phyloP scores from a whole-genome alignment of 2,113 vertebrate genomes.

The Heptranchias perlo region DNA sequence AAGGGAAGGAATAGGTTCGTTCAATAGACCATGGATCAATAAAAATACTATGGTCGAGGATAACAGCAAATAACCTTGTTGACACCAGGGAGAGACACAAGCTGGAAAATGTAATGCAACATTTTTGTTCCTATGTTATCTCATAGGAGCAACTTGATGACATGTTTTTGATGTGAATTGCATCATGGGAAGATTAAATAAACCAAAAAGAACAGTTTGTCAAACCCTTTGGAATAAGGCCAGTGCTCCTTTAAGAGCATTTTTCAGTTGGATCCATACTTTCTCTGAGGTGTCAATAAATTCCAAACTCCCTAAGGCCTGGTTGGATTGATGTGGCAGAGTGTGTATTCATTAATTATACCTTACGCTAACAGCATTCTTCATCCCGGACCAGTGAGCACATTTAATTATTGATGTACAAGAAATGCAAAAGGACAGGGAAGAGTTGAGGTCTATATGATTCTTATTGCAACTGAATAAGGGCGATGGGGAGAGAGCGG shows the following conservation, averaged over 20 bases:
- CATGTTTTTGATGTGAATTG: background rate
- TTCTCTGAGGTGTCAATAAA: background rate
- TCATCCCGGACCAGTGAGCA: background rate
- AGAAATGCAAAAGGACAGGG: background rate
- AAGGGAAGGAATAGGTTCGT: background rate
- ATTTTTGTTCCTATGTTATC: background rate
- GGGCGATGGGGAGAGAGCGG: background rate
- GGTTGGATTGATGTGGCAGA: background rate
- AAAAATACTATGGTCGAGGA: background rate
- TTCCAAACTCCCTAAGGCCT: background rate
- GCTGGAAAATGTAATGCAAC: background rate
- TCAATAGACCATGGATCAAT: background rate
- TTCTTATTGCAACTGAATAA: background rate
- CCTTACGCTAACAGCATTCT: background rate
- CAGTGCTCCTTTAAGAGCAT: background rate
- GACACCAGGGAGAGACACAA: background rate
- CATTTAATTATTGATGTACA: background rate
- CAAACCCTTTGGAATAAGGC: background rate
- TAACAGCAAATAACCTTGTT: background rate
- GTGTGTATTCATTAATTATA: background rate
- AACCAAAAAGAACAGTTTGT: background rate
- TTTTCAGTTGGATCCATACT: background rate
- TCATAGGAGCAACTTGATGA: background rate
- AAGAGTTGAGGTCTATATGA: background rate
- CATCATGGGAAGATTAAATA: background rate